Conservation (phyloP, 2,888 invertebrate genomes). For the Drosophila meridionalis region DNA sequence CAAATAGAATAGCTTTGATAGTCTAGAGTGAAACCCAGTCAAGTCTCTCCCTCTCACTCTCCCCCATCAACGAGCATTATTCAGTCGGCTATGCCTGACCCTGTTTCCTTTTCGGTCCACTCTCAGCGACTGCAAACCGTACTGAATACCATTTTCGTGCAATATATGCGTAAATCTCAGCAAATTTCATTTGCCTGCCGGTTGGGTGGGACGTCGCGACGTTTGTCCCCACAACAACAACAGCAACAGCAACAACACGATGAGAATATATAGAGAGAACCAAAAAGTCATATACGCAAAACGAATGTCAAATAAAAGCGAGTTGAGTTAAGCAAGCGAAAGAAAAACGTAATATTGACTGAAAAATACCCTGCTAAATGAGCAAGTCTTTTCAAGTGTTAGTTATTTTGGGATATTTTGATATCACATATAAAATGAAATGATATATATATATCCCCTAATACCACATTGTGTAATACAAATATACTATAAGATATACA, state of each 20-base stretch:
- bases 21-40: not conserved
- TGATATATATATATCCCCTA: too few relatives aligned
- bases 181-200: conserved; percentile 55
- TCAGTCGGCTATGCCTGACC: conserved; percentile 16
- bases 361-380: conserved; percentile 24
- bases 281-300: conserved; percentile 41
- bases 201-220: conserved; percentile 24
- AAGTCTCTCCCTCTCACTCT: not conserved
- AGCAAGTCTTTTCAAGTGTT: not conserved
- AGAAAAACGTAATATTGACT: not conserved
- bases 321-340: not conserved
- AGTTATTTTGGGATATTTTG: not conserved
- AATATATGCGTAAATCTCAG: conserved; percentile 74
- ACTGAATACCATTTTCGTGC: conserved; percentile 24
- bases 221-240: conserved; percentile 28
- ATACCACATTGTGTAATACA: too few relatives aligned
- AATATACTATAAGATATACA: too few relatives aligned
- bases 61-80: not conserved
- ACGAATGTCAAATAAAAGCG: conserved; percentile 36
- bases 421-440: too few relatives aligned
- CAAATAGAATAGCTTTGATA: not conserved
- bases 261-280: conserved; percentile 30
- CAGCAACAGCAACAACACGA: conserved; percentile 20
- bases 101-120: conserved; percentile 1
- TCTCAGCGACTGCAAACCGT: not conserved